Evolutionary conservation across 2,113 vertebrate genomes (phyloP).

Genomic region (Neotoma lepida): DNA sequence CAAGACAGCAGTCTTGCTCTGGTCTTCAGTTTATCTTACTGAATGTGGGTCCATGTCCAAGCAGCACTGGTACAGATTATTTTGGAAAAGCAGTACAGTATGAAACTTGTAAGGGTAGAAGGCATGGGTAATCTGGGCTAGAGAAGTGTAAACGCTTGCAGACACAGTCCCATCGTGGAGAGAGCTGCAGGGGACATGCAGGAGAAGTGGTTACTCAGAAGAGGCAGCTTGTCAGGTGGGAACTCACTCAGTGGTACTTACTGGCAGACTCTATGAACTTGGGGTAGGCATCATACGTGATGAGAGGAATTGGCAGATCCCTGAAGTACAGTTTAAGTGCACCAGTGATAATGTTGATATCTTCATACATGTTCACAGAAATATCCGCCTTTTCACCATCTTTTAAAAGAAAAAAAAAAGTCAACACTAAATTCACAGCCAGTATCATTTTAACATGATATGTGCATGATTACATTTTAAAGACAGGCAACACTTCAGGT

Average conservation of each 20-base stretch:
- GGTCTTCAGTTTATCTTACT: neutral
- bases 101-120: neutral
- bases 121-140: neutral
- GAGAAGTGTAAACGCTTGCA: neutral
- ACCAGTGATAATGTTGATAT: slow-evolving; percentile 99
- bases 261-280: slow-evolving; percentile 98
- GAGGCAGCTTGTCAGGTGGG: neutral
- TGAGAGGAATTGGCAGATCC: slow-evolving; percentile 98
- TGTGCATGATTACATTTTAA: neutral
- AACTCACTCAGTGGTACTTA: slow-evolving; percentile 82
- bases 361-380: slow-evolving; percentile 96
- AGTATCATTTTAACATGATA: slow-evolving; percentile 29
- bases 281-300: slow-evolving; percentile 98
- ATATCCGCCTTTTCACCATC: slow-evolving; percentile 99
- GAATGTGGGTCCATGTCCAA: neutral
- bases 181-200: neutral
- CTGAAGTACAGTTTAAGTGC: slow-evolving; percentile 99
- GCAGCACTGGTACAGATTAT: neutral
- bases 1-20: neutral
- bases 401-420: slow-evolving; percentile 82
- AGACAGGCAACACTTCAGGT: neutral
- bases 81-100: slow-evolving; percentile 15
- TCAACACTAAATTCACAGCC: slow-evolving; percentile 41
- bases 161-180: neutral
- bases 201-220: neutral